Evolutionary conservation across 2,888 invertebrate species (phyloP).

Genomic region (Drosophila yooni): DNA sequence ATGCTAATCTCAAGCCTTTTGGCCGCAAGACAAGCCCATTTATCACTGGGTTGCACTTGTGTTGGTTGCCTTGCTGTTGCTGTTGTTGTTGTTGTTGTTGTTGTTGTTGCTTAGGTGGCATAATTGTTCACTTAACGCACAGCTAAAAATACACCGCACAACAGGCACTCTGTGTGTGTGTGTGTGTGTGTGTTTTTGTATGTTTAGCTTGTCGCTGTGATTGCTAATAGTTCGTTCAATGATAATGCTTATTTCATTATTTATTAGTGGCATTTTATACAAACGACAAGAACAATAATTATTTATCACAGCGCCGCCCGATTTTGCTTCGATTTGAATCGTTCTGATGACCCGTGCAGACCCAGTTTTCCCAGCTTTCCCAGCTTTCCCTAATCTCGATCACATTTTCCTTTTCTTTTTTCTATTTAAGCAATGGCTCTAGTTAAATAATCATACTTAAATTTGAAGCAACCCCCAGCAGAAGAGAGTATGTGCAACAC

Average conservation of each 20-base stretch:
- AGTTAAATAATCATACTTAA: not conserved
- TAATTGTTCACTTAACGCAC: constrained; percentile 79
- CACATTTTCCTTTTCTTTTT: not conserved
- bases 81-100: constrained; percentile 27
- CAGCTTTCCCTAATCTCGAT: not conserved
- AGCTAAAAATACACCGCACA: constrained; percentile 68
- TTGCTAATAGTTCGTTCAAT: constrained; percentile 73
- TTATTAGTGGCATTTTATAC: constrained; percentile 67
- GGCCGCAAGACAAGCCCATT: constrained; percentile 69
- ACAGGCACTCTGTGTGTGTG: constrained; percentile 43
- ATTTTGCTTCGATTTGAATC: constrained; percentile 17
- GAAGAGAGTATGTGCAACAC: not conserved
- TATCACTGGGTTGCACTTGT: constrained; percentile 67
- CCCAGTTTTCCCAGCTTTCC: not conserved
- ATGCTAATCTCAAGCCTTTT: constrained; percentile 66
- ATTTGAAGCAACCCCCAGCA: not conserved
- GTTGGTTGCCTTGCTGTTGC: constrained; percentile 31
- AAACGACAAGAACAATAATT: constrained; percentile 64
- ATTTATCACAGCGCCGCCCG: constrained; percentile 44
- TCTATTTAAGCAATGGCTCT: not conserved
- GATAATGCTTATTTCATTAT: constrained; percentile 73
- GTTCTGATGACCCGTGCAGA: constrained; percentile 11
- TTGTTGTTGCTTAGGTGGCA: constrained; percentile 55
- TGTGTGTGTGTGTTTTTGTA: constrained; percentile 36
- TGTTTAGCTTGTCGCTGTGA: constrained; percentile 60